These are phyloP conservation scores for Matsumyia berberina DNA, from an alignment of 2,888 invertebrate genomes.

Conservation along the genomic window DNA sequence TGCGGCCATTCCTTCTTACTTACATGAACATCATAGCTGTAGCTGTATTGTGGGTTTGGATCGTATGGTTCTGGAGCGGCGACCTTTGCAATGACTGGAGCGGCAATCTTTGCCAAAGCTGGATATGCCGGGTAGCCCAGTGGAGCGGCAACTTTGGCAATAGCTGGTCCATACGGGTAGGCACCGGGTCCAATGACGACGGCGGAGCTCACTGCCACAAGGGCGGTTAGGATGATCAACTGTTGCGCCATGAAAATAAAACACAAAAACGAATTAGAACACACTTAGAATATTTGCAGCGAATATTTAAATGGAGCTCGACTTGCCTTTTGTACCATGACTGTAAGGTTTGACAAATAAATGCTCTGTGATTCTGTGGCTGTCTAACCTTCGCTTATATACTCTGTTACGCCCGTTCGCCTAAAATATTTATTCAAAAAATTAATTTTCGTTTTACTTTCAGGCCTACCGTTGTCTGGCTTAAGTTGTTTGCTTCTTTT, in stretches of 20 bases:
- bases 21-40: slow-evolving; percentile 86
- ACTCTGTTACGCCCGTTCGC: slow-evolving; percentile 74
- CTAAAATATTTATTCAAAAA: slow-evolving; percentile 74
- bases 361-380: slow-evolving; percentile 82
- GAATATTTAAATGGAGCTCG: slow-evolving; percentile 32
- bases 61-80: slow-evolving; percentile 83
- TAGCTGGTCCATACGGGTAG: slow-evolving; percentile 70
- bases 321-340: slow-evolving; percentile 83
- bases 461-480: slow-evolving; percentile 75
- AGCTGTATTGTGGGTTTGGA: slow-evolving; percentile 86
- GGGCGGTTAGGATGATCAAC: slow-evolving; percentile 81
- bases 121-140: slow-evolving; percentile 78
- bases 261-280: slow-evolving; percentile 11
- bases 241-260: slow-evolving; percentile 46
- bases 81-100: slow-evolving; percentile 80
- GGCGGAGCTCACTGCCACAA: slow-evolving; percentile 80
- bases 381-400: slow-evolving; percentile 76
- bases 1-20: slow-evolving; percentile 75
- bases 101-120: slow-evolving; percentile 78
- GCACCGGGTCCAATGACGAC: slow-evolving; percentile 81
- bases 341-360: slow-evolving; percentile 82
- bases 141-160: slow-evolving; percentile 68
- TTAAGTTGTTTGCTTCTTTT: slow-evolving; percentile 44
- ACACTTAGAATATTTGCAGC: neutral
- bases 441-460: slow-evolving; percentile 72